A percentile compares a stretch with the other conserved stretches of the same genome.
Conservation (phyloP, 2,113 vertebrate genomes). For the Naja naja region DNA sequence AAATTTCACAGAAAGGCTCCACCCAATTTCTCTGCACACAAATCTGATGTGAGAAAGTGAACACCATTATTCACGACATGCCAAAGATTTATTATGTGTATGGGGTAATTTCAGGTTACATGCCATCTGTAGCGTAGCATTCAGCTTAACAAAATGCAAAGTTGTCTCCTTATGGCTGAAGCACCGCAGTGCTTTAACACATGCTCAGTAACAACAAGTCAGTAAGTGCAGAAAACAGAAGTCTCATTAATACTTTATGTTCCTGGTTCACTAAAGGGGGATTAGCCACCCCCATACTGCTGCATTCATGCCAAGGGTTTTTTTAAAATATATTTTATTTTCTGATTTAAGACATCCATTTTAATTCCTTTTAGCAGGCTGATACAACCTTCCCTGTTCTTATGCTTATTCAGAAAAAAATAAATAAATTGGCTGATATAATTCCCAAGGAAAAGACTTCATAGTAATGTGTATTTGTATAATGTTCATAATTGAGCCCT, state of each 20-base stretch:
- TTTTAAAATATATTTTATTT: neutral
- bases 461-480: neutral
- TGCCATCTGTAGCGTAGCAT: constrained; percentile 39
- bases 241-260: constrained; percentile 64
- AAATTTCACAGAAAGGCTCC: neutral
- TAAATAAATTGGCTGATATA: neutral
- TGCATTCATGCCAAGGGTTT: constrained; percentile 53
- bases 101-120: constrained; percentile 55
- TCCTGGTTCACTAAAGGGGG: constrained; percentile 62
- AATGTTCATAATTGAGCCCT: constrained; percentile 15
- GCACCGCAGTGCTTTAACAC: constrained; percentile 45
- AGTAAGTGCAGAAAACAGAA: constrained; percentile 60
- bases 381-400: constrained; percentile 18
- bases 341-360: constrained; percentile 48
- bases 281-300: constrained; percentile 64
- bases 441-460: neutral
- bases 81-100: constrained; percentile 7
- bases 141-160: constrained; percentile 30
- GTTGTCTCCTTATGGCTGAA: constrained; percentile 43
- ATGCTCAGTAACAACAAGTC: constrained; percentile 53
- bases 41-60: constrained; percentile 5
- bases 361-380: constrained; percentile 35
- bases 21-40: neutral
- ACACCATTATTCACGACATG: constrained; percentile 3
- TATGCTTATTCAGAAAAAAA: neutral